Percentiles rank a stretch among this genome's conserved stretches.
Evolutionary conservation across 2,888 invertebrate species (phyloP).

Genomic region (Lasioglossum malachurum): DNA sequence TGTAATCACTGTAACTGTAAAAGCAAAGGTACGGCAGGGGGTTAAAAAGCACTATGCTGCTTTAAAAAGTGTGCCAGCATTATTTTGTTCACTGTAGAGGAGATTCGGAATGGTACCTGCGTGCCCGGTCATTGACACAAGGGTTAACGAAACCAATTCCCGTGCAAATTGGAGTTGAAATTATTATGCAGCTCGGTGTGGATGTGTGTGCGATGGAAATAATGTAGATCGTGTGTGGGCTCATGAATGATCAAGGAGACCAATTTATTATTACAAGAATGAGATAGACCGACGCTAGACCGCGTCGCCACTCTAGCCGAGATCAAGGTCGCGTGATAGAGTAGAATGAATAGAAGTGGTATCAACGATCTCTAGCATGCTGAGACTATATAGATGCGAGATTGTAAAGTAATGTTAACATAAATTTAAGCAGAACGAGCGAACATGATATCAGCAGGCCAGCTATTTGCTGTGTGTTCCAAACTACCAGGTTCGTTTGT

Average conservation of each 20-base stretch:
- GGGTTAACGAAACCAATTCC: slow-evolving; percentile 2
- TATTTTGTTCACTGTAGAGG: too few relatives aligned
- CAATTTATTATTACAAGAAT: slow-evolving; percentile 35
- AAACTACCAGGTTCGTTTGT: background rate
- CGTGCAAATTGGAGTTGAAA: background rate
- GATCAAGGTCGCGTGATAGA: slow-evolving; percentile 57
- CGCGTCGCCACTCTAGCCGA: slow-evolving; percentile 19
- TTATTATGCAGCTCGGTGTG: background rate
- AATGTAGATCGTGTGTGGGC: slow-evolving; percentile 3
- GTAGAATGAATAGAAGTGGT: slow-evolving; percentile 40
- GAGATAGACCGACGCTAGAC: slow-evolving; percentile 31
- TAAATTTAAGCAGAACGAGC: slow-evolving; percentile 33
- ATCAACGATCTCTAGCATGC: slow-evolving; percentile 48
- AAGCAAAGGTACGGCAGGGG: too few relatives aligned
- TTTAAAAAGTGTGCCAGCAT: too few relatives aligned
- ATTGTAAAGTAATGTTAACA: slow-evolving; percentile 50
- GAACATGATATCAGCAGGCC: slow-evolving; percentile 29
- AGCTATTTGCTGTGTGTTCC: slow-evolving; percentile 1
- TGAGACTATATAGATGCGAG: slow-evolving; percentile 47
- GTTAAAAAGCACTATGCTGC: too few relatives aligned
- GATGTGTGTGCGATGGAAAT: background rate
- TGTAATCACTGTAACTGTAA: too few relatives aligned
- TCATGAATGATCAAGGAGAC: background rate
- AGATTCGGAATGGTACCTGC: background rate
- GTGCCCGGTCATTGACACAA: background rate